Percentiles rank a stretch among this genome's conserved stretches.
Evolutionary conservation across 2,888 invertebrate species (phyloP).

Genomic region (Dione juno): DNA sequence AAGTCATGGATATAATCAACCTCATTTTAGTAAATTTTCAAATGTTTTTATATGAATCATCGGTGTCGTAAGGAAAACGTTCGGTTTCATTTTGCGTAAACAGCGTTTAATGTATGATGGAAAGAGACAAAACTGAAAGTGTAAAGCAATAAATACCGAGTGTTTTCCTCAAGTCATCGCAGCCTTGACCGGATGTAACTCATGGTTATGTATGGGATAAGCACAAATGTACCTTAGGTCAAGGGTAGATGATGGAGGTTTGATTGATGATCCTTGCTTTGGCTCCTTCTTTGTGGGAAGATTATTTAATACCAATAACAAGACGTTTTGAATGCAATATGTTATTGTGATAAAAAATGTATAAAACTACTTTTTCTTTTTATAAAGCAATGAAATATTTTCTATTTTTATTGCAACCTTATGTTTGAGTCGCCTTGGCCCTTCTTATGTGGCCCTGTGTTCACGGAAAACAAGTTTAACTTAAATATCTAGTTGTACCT

Average conservation of each 20-base stretch:
- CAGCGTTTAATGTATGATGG: conserved; percentile 14
- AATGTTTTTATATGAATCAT: not conserved
- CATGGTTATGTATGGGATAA: conserved; percentile 61
- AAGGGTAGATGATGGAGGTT: conserved; percentile 35
- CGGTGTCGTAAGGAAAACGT: conserved; percentile 2
- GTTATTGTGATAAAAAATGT: not conserved
- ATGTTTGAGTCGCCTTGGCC: conserved; percentile 49
- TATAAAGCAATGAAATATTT: conserved; percentile 2
- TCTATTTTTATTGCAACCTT: conserved; percentile 25
- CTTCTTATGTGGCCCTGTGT: conserved; percentile 56
- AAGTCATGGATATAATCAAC: not conserved
- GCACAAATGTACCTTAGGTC: conserved; percentile 48
- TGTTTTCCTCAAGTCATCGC: conserved; percentile 67
- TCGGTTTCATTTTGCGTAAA: conserved; percentile 24
- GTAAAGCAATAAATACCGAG: conserved; percentile 29
- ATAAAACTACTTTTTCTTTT: not conserved
- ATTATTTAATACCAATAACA: not conserved
- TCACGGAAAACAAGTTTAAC: conserved; percentile 63
- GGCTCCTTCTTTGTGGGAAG: not conserved
- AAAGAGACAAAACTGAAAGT: conserved; percentile 45
- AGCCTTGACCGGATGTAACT: conserved; percentile 73
- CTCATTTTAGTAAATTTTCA: not conserved
- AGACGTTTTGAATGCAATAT: not conserved
- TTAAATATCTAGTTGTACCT: conserved; percentile 25
- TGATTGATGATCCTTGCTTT: conserved; percentile 26